Evolutionary conservation across 2,888 invertebrate genomes (phyloP), one percentile per base, ranked within the genome.

Genomic region (Chromoteleia sp.): DNA sequence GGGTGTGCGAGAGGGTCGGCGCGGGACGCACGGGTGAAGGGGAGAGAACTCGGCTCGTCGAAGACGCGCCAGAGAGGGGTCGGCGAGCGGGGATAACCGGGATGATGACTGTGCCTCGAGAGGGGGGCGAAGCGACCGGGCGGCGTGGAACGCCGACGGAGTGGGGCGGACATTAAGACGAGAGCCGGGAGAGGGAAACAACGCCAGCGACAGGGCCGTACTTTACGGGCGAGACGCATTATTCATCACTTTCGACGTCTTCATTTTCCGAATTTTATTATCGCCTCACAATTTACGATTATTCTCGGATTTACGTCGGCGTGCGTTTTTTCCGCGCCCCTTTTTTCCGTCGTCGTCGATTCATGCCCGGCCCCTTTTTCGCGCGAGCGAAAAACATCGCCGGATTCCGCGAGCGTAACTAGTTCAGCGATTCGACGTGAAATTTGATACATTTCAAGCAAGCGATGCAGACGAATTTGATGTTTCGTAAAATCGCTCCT

Each of bases 161-260:
- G n/a, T n/a, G 81, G 81, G 77, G 84, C 80, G 74, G 76, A 80
- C 83, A 77, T 84, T 83, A 78, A 74, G 84, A 81, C 68, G 73
- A 70, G 73, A 70, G 70, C 29, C 67, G 61, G 77, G 80, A 81
- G 86, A 83, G 87, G 83, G 83, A 85, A 84, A 85, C 85, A 86
- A 87, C 88, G 86, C 83, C 88, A 87, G 84, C 85, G 85, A 12
- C 89, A 90, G 90, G 88, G 78, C 70, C 87, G 90, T 86, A 80
- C 21, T 74, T 63, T 14, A 45, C 67, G 75, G 76, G 82, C 33
- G 79, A 15, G 29, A 8, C 14, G 25, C 1, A 67, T 70, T 58
- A 45, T 52, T 48, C 61, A 30, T 77, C 61, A 65, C 10, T 56
- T 65, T 67, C 36, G 63, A 59, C 30, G 43, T 52, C 59, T 52